Conservation (phyloP, 1,140 invertebrate genomes). For the Idris sp. region DNA sequence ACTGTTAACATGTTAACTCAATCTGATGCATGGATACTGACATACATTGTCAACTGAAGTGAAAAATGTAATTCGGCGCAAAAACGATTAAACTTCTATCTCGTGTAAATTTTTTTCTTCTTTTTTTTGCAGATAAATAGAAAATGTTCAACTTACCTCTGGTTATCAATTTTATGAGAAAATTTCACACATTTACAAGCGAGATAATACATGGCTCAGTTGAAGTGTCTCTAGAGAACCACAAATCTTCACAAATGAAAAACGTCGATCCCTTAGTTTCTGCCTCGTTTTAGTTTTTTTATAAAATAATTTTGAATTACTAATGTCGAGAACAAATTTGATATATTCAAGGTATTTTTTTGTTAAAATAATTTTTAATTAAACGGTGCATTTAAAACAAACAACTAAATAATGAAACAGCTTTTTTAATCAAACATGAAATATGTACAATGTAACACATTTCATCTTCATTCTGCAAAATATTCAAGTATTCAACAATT, state of each 20-base stretch:
- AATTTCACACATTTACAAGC: slow-evolving; percentile 45
- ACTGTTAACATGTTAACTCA: slow-evolving; percentile 2
- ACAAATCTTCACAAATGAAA: slow-evolving; percentile 50
- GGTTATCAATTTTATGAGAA: slow-evolving; percentile 41
- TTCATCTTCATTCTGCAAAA: too few species aligned
- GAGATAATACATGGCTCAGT: slow-evolving; percentile 33
- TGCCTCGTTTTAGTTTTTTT: slow-evolving; percentile 2
- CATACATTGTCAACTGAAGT: slow-evolving; percentile 25
- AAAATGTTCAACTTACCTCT: slow-evolving; percentile 35
- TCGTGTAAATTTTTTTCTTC: slow-evolving; percentile 1
- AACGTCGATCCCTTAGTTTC: slow-evolving; percentile 25
- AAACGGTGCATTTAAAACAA: too few species aligned
- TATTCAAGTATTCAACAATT: too few species aligned
- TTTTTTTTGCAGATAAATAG: slow-evolving; percentile 32
- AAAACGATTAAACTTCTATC: slow-evolving; percentile 32
- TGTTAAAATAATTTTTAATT: too few species aligned
- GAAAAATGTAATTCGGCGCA: slow-evolving; percentile 38
- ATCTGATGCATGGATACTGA: slow-evolving; percentile 44
- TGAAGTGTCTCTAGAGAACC: slow-evolving; percentile 16
- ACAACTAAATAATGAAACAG: too few species aligned
- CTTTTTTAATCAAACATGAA: too few species aligned
- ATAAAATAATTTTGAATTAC: slow-evolving; percentile 2
- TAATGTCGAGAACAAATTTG: too few species aligned
- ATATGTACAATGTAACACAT: too few species aligned
- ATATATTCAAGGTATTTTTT: too few species aligned